Evolutionary conservation across 2,113 vertebrate genomes (phyloP), one percentile per base, ranked within the genome.

Genomic region (Psammodynastes pulverulentus): DNA sequence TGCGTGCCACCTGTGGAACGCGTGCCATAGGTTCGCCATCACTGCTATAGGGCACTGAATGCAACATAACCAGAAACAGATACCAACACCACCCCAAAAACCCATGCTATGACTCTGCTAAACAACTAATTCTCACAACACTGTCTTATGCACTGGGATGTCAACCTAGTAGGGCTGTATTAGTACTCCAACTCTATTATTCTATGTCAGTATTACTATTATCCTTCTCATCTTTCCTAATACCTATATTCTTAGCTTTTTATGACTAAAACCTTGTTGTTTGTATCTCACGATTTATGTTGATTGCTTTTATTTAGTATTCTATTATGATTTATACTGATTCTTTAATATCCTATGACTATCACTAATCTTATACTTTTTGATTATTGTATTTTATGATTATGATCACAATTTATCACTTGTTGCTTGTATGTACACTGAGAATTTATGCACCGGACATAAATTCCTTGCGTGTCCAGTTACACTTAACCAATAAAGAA

Each of bases 61-160:
- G 26, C 56, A 24, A 62, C 23, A 54, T 19, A 54, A 62, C 9
- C 56, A 29, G 24, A 62, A 9, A 62, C 56, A 62, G 9, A 29
- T 3, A 29, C 3, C 9, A 1, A 10, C 10, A 9, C 0, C 1
- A 2, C 26, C 10, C 3, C n/a, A n/a, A n/a, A n/a, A 49, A 49
- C 48, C 48, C 48, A 49, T 13, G 26, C 26, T 62, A 62, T 62
- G 9, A 9, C 58, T 15, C 58, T n/a, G 58, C 10, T 67, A n/a
- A 67, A 67, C 29, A 13, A 67, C 12, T 67, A 67, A 67, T 67
- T n/a, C 12, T 4, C 29, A 15, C 12, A 67, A 67, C 12, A 29
- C 29, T 15, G 58, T 62, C 56, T 24, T 58, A 62, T 62, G 9
- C 9, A 26, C 58, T 62, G 58, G 29, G 58, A 29, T 62, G 26